Conservation (phyloP, 2,888 invertebrate genomes). For the Apamea monoglypha region DNA sequence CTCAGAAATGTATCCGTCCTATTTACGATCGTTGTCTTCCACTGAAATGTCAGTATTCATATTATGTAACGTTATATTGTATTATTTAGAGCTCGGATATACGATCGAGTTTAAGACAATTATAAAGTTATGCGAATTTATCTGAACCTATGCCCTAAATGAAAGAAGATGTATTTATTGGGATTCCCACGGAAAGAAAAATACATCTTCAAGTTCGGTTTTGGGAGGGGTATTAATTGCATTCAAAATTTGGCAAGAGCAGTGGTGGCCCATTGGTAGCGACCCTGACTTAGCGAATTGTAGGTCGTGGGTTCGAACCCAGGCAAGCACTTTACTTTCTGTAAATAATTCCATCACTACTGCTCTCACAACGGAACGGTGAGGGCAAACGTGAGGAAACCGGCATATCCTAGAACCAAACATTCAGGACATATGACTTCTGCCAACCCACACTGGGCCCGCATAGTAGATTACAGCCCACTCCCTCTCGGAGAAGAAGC, state of each 20-base stretch:
- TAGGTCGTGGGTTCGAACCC: neutral
- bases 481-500: too few relatives aligned
- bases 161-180: too few relatives aligned
- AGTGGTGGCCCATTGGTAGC: neutral
- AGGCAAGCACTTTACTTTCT: neutral
- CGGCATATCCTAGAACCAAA: neutral
- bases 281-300: neutral
- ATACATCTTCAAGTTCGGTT: too few relatives aligned
- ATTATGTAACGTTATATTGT: constrained; percentile 23
- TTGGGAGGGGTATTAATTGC: too few relatives aligned
- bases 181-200: too few relatives aligned
- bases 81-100: constrained; percentile 17
- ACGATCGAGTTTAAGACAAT: constrained; percentile 5
- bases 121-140: neutral
- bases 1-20: constrained; percentile 58
- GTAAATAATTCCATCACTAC: neutral
- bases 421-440: neutral
- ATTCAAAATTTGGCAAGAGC: neutral
- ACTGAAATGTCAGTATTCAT: constrained; percentile 40
- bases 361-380: neutral
- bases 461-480: too few relatives aligned
- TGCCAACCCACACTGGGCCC: too few relatives aligned
- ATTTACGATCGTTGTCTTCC: constrained; percentile 48
- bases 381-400: neutral
- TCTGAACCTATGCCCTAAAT: too few relatives aligned